Percentiles rank a stretch among this genome's conserved stretches.
These are phyloP conservation scores for Lepidocyrtinus sp. DNA, from an alignment of 2,888 invertebrate genomes.

Conservation along the genomic window DNA sequence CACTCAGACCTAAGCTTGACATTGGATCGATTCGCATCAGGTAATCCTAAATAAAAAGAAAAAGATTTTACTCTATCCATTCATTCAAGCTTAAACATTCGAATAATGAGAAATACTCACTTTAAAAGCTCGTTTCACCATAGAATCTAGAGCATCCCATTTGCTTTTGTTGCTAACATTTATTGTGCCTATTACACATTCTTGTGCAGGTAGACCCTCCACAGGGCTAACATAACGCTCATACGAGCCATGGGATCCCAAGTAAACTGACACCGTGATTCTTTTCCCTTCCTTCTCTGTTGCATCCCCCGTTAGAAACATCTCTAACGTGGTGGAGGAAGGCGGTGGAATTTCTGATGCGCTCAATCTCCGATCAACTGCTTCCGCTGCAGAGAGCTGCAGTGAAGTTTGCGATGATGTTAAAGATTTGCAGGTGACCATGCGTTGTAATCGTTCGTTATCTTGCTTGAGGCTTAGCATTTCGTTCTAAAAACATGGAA, in stretches of 20 bases:
- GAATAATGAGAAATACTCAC: conserved; percentile 70
- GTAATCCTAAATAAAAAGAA: conserved; percentile 81
- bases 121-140: conserved; percentile 92
- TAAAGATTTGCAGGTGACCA: conserved; percentile 79
- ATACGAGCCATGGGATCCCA: conserved; percentile 87
- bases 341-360: conserved; percentile 71
- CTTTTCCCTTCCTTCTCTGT: conserved; percentile 85
- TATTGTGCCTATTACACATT: conserved; percentile 89
- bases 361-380: conserved; percentile 74
- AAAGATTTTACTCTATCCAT: neutral
- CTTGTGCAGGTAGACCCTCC: conserved; percentile 78
- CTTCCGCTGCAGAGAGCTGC: conserved; percentile 69
- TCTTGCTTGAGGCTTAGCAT: conserved; percentile 97
- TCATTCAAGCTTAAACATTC: neutral
- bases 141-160: conserved; percentile 95
- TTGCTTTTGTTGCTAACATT: conserved; percentile 93
- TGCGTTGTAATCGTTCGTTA: conserved; percentile 92
- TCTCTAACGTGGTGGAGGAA: conserved; percentile 63
- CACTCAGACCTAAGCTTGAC: conserved; percentile 85
- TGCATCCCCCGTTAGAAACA: conserved; percentile 65
- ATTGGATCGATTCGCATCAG: conserved; percentile 93
- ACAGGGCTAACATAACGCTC: conserved; percentile 80
- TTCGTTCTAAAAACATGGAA: conserved; percentile 81
- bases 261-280: conserved; percentile 88
- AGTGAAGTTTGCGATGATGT: conserved; percentile 76